Evolutionary conservation across 64 coral and sea anemone species (phyloP).

Genomic region (Montipora foliosa): DNA sequence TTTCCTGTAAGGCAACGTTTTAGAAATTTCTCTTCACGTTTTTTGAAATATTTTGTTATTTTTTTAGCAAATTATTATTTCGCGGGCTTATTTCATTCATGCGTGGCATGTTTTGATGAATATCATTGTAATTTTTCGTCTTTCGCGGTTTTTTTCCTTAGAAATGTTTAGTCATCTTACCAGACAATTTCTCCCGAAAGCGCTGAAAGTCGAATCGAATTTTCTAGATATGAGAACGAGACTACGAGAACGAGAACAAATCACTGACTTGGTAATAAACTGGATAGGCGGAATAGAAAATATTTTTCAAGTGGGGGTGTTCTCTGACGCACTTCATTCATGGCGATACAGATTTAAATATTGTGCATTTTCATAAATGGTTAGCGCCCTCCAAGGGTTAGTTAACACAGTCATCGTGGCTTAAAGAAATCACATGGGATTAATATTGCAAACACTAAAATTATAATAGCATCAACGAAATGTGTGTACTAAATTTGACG

Average conservation of each 20-base stretch:
- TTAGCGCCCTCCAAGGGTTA: not conserved
- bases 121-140: no score
- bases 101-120: no score
- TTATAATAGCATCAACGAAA: no score
- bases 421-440: not conserved
- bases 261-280: not conserved
- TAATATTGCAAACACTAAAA: not conserved
- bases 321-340: not conserved
- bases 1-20: not conserved
- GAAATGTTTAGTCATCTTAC: no score
- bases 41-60: not conserved
- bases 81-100: no score
- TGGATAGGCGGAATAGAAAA: not conserved
- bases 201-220: no score
- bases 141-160: no score
- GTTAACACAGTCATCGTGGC: not conserved
- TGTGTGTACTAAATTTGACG: not conserved
- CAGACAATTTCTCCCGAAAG: no score
- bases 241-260: no score
- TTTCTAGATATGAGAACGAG: no score
- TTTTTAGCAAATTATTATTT: no score
- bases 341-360: conserved; percentile 6
- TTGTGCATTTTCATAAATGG: not conserved
- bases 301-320: not conserved
- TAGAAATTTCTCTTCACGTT: not conserved